Evolutionary conservation across 2,113 vertebrate species (phyloP), one percentile per base, ranked within the genome.

Genomic region (Psittacula cyanocephala): DNA sequence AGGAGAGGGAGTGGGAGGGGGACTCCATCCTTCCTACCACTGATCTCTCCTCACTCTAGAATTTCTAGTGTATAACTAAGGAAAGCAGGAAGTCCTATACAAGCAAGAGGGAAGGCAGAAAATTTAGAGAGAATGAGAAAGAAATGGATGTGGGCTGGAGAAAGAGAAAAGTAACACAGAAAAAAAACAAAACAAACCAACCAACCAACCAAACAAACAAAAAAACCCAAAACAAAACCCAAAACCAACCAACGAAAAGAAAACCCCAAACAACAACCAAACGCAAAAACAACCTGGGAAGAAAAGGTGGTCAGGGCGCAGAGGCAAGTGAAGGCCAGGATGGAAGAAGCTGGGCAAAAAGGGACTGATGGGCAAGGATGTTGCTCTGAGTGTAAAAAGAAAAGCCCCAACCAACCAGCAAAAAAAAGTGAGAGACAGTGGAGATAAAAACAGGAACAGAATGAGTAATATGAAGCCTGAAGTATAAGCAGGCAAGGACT

Each of bases 191-290:
- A 47, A 4, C 18, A 46, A 46, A 33, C 17, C 20, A 33, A 33
- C 31, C 31, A 59, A 6, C 55, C 57, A 59, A 15, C 57, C 4
- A 14, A n/a, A 33, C 22, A 39, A 53, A 31, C 6, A n/a, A 33
- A n/a, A 12, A 25, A 37, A 37, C 7, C 37, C 37, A 9, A n/a
- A 24, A 39, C 39, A 47, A n/a, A 47, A 3, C 18, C 37, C 8
- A 37, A 46, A 20, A 33, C 17, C 22, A n/a, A n/a, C 31, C 31
- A 59, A 6, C 55, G 33, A 59, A 16, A 53, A 31, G 6, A n/a
- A n/a, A n/a, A 12, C 22, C 8, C 10, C 29, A 15, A 6, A 10
- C 4, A 8, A 9, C 4, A 72, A 3, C 2, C 9, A 35, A n/a
- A 15, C 18, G 41, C 12, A 46, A 25, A 81, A 86, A 62, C 22